Evolutionary conservation across 2,888 invertebrate genomes (phyloP).

Genomic region (Venusia cambrica): DNA sequence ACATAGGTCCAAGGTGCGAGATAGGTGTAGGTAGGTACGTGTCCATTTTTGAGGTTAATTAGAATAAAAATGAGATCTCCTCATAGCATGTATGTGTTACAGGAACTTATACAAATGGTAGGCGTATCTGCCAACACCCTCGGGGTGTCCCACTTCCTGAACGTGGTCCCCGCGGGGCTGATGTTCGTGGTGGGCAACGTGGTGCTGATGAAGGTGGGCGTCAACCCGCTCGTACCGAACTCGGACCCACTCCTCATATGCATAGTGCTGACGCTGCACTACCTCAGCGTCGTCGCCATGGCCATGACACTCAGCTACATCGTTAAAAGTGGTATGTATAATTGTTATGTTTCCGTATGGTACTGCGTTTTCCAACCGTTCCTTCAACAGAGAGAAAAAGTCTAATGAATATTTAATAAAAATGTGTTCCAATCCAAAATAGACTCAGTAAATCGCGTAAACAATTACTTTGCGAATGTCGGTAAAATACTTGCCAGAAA

Average conservation of each 20-base stretch:
- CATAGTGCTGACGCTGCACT: slow-evolving; percentile 29
- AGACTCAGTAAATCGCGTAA: no score
- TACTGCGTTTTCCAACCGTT: no score
- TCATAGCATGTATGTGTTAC: no score
- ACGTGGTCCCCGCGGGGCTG: slow-evolving; percentile 20
- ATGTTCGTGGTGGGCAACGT: slow-evolving; percentile 23
- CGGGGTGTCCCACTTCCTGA: slow-evolving; percentile 31
- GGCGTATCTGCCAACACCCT: slow-evolving; percentile 28
- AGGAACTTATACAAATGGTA: slow-evolving; percentile 36
- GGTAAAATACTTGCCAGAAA: no score
- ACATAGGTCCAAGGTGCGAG: no score
- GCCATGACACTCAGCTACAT: slow-evolving; percentile 30
- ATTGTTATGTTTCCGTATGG: slow-evolving; percentile 1
- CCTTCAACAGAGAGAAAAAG: no score
- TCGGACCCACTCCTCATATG: slow-evolving; percentile 23
- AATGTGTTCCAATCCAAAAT: no score
- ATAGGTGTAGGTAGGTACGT: no score
- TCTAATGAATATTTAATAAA: no score
- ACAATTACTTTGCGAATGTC: no score
- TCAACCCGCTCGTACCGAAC: slow-evolving; percentile 26
- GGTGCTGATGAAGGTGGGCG: slow-evolving; percentile 21
- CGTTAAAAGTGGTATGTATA: slow-evolving; percentile 31
- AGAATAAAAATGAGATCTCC: no score
- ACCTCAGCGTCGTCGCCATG: slow-evolving; percentile 25
- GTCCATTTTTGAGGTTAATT: no score